Conservation (phyloP, 2,113 vertebrate genomes). For the Poicephalus meyeri region DNA sequence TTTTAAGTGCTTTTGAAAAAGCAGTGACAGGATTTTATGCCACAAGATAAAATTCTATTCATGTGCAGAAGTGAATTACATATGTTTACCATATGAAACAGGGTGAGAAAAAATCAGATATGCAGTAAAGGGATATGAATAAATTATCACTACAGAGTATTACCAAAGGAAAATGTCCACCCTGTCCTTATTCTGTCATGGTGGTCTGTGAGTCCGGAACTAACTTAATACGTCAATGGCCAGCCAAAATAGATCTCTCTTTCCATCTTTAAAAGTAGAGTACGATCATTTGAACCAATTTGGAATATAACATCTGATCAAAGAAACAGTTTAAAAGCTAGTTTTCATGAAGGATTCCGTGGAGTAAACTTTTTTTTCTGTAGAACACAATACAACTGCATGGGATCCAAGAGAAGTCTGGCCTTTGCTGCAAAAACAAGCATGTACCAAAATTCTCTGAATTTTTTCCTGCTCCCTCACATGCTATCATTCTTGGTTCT, state of each 20-base stretch:
- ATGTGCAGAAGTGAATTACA: constrained; percentile 57
- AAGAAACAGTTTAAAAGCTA: background rate
- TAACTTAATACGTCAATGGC: background rate
- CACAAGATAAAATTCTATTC: constrained; percentile 56
- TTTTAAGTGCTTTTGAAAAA: constrained; percentile 63
- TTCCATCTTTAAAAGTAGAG: background rate
- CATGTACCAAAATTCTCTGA: background rate
- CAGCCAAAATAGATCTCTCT: background rate
- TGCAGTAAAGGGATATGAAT: constrained; percentile 28
- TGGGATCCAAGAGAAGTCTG: background rate
- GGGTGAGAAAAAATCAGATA: constrained; percentile 38
- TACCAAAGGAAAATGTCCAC: background rate
- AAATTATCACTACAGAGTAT: background rate
- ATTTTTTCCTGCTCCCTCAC: background rate
- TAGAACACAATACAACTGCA: background rate
- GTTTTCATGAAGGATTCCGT: background rate
- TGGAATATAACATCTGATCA: background rate
- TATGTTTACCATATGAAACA: constrained; percentile 68
- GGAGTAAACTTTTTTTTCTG: background rate
- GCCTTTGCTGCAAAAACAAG: background rate
- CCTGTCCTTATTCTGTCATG: background rate
- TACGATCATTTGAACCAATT: background rate
- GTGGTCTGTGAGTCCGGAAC: background rate
- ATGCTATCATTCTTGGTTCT: background rate
- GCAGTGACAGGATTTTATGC: constrained; percentile 50